Conservation (phyloP, 2,888 invertebrate species). For the Laothoe populi region DNA sequence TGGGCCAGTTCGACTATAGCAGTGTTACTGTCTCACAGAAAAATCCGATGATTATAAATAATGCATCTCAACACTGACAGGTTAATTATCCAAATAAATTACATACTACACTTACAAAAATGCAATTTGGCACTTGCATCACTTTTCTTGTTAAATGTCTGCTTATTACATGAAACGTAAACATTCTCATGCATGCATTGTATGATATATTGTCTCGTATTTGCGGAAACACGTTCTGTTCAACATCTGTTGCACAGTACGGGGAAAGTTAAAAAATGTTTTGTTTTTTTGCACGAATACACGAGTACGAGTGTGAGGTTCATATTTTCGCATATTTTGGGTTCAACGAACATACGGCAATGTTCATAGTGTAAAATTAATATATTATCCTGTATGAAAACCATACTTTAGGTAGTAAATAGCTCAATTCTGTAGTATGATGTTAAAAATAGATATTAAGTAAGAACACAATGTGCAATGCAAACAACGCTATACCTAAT, state of each 20-base stretch:
- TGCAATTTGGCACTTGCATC: neutral
- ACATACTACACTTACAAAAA: neutral
- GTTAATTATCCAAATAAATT: neutral
- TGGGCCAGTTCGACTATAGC: too few species aligned
- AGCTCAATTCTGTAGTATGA: too few species aligned
- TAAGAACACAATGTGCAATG: too few species aligned
- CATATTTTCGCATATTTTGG: neutral
- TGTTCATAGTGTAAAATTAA: too few species aligned
- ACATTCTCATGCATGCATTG: neutral
- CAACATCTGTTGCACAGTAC: conserved; percentile 4
- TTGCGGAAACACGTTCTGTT: conserved; percentile 9
- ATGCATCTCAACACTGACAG: neutral
- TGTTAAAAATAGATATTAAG: too few species aligned
- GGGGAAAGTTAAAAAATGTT: conserved; percentile 16
- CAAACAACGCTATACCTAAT: too few species aligned
- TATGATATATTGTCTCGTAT: neutral
- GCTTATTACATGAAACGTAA: neutral
- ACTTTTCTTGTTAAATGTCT: neutral
- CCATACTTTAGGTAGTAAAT: too few species aligned
- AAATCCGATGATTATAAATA: neutral
- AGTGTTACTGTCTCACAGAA: neutral
- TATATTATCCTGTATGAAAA: too few species aligned
- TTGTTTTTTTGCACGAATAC: neutral
- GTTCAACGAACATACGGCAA: neutral
- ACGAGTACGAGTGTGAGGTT: neutral